Evolutionary conservation across 2,797 vertebrate species (phyloP).

Genomic region (Perodicticus potto): DNA sequence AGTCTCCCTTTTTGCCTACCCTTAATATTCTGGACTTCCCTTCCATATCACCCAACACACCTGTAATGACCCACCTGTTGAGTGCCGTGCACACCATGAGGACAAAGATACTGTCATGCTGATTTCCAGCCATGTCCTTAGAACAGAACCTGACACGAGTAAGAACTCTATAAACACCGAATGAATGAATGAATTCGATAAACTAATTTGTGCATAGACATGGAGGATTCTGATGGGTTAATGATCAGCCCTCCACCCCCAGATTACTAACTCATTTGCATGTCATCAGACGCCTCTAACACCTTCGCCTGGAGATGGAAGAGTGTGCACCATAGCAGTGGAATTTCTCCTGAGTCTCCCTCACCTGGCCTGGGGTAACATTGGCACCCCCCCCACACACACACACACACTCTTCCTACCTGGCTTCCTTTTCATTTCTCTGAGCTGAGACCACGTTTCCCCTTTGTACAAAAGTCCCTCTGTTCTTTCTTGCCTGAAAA

Average conservation of each 20-base stretch:
- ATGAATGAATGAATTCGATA: background rate
- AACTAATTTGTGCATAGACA: background rate
- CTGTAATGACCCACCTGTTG: background rate
- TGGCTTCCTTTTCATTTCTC: background rate
- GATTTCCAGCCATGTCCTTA: background rate
- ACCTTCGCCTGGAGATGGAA: background rate
- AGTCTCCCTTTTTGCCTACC: background rate
- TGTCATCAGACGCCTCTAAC: background rate
- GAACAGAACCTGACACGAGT: no score
- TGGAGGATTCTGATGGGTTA: background rate
- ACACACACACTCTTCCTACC: no score
- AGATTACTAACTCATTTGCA: background rate
- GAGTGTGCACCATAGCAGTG: fast-evolving
- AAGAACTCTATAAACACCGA: background rate
- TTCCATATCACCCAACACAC: background rate
- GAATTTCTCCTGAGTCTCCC: background rate
- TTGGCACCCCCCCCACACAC: background rate
- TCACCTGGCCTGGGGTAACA: no score
- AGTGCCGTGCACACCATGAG: background rate
- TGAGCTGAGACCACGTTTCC: background rate
- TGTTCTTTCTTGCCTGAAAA: background rate
- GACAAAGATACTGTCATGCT: background rate
- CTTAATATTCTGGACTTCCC: background rate
- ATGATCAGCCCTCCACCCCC: fast-evolving
- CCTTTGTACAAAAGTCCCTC: background rate